Conservation (phyloP, 2,888 invertebrate species). For the Teleiodes luculella region DNA sequence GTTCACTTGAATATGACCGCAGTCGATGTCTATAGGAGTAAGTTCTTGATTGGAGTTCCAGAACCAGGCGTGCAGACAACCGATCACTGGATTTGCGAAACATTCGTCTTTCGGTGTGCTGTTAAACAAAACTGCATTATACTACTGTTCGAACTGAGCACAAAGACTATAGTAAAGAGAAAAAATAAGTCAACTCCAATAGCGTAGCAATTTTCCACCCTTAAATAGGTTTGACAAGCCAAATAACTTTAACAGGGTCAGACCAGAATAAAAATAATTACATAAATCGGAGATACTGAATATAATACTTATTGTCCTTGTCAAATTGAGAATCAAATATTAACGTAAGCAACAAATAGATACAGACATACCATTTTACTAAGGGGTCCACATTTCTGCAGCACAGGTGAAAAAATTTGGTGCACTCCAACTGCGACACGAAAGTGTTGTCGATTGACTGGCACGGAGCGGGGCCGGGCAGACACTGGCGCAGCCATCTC, state of each 20-base stretch:
- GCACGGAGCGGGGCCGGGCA: conserved; percentile 63
- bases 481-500: conserved; percentile 62
- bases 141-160: too few relatives aligned
- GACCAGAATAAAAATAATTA: too few relatives aligned
- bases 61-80: conserved; percentile 64
- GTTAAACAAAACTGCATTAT: conserved; percentile 23
- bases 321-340: neutral
- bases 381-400: conserved; percentile 30
- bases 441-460: conserved; percentile 51
- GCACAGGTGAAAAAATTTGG: conserved; percentile 51
- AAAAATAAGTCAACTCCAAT: too few relatives aligned
- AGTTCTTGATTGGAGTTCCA: conserved; percentile 47
- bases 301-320: too few relatives aligned
- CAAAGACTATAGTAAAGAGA: too few relatives aligned
- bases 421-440: conserved; percentile 63
- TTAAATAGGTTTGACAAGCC: too few relatives aligned
- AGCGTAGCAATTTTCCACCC: too few relatives aligned
- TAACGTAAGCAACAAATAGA: too few relatives aligned
- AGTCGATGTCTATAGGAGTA: conserved; percentile 40
- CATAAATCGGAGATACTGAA: too few relatives aligned
- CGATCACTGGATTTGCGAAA: conserved; percentile 52
- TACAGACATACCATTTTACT: neutral
- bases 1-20: conserved; percentile 48
- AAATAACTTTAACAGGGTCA: too few relatives aligned
- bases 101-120: conserved; percentile 61